Conservation (phyloP, 1,140 invertebrate genomes). For the Oscheius sp. region DNA sequence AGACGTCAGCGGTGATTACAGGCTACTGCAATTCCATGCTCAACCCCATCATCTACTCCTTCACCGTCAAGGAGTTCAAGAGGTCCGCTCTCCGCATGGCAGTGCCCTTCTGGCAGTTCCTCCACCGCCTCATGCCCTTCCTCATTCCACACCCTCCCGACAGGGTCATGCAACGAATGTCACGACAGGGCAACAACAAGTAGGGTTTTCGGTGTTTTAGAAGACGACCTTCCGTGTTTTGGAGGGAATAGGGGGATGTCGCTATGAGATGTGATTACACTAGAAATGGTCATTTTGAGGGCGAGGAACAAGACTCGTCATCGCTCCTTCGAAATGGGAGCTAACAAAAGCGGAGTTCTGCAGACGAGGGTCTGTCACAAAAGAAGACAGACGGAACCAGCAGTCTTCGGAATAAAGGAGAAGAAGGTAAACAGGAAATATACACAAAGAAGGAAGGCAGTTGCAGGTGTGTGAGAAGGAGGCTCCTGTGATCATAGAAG, state of each 20-base stretch:
- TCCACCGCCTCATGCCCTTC: slow-evolving; percentile 28
- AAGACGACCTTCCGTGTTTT: neutral
- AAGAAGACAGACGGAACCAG: slow-evolving; percentile 43
- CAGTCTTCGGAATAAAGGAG: slow-evolving; percentile 43
- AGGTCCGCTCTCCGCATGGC: slow-evolving; percentile 55
- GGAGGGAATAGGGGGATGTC: neutral
- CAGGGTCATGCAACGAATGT: slow-evolving; percentile 33
- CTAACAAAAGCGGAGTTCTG: slow-evolving; percentile 36
- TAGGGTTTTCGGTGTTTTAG: neutral
- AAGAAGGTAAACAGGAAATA: slow-evolving; percentile 26
- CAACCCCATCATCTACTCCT: slow-evolving; percentile 61
- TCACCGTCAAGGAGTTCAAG: slow-evolving; percentile 61
- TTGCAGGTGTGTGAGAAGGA: neutral
- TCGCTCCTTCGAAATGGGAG: slow-evolving; percentile 28
- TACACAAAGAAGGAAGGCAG: neutral
- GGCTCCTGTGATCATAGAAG: slow-evolving; percentile 16
- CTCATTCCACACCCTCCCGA: slow-evolving; percentile 50
- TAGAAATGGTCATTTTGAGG: neutral
- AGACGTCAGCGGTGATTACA: slow-evolving; percentile 26
- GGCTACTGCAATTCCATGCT: slow-evolving; percentile 61
- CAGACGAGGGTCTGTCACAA: slow-evolving; percentile 22
- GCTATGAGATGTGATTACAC: neutral
- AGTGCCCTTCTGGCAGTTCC: slow-evolving; percentile 49
- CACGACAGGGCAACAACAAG: slow-evolving; percentile 19
- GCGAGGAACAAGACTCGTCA: slow-evolving; percentile 41